A percentile compares a stretch with the other conserved stretches of the same genome.
phyloP scores from a whole-genome alignment of 2,113 vertebrate species.

The Balaenoptera acutorostrata region DNA sequence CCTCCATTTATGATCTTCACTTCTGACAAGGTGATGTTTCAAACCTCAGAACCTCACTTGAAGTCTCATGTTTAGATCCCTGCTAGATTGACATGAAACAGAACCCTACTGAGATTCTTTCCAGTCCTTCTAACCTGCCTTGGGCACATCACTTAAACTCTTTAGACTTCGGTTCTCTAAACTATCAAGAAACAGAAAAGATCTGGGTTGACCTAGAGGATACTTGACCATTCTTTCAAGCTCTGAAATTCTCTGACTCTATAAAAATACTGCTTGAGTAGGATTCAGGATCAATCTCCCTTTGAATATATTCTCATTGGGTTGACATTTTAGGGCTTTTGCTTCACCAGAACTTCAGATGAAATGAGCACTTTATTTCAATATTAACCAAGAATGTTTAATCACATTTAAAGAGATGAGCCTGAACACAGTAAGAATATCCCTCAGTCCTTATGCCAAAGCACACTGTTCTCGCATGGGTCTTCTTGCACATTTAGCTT shows the following conservation, averaged over 20 bases:
- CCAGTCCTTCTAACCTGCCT: not conserved
- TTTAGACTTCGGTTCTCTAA: not conserved
- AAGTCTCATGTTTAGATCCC: not conserved
- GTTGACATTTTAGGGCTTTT: not conserved
- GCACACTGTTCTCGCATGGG: not conserved
- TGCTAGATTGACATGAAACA: not conserved
- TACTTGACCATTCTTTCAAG: not conserved
- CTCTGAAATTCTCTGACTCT: not conserved
- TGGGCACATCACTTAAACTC: not conserved
- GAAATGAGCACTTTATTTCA: not conserved
- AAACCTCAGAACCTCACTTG: not conserved
- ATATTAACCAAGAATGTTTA: not conserved
- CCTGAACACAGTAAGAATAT: not conserved
- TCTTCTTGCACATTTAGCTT: not conserved
- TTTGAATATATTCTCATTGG: not conserved
- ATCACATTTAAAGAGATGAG: not conserved
- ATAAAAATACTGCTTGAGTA: not conserved
- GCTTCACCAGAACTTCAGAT: not conserved
- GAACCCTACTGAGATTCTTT: not conserved
- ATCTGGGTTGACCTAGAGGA: not conserved
- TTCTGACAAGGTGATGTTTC: not conserved
- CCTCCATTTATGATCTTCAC: not conserved
- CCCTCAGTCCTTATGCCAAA: not conserved
- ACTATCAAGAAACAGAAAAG: not conserved
- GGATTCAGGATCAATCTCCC: not conserved